Base-by-base conservation (phyloP, 2,797 vertebrate species). In the Spizella passerina region DNA sequence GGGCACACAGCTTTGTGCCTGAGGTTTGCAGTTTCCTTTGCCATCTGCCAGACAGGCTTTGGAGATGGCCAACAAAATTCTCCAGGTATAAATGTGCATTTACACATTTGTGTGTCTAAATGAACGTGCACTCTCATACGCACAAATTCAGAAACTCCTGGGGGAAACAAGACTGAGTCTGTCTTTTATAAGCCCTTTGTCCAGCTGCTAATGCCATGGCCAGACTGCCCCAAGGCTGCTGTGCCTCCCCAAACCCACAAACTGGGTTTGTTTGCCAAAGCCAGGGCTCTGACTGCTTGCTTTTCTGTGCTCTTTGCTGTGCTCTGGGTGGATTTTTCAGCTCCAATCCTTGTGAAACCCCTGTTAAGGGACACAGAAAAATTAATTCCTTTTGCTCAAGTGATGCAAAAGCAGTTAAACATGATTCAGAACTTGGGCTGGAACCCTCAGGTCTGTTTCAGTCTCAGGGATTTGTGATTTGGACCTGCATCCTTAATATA, bases 81-180 rank as follows among this genome's bases (percentile, higher is more conserved):
- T 64, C 50, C 46, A n/a, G 34, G 24, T 59, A 7, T 16, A 46
- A 73, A 68, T 73, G 4, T 12, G 16, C 4, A 3, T 36, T n/a
- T 69, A 22, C 32, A 24, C 7, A 4, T 12, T 7, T 0, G 1
- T 2, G 5, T 2, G 2, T 39, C 32, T 50, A 24, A 64, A 69
- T 14, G 19, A 46, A 61, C 0, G 4, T 22, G n/a, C 34, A 30
- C 4, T 1, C 5, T 53, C 2, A 0, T 6, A 16, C 29, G 18
- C 29, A 20, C 30, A 55, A 9, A 16, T 10, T 63, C 38, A 66
- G 43, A 69, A 82, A 34, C 17, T 52, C 15, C 38, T 55, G 44
- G 29, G 41, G 34, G 29, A 76, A 86, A 60, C 41, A 84, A 23
- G 26, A 12, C 24, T 49, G 36, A 23, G 49, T 36, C 26, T 73